phyloP scores from a whole-genome alignment of 30 jellyfish, hydroid and myxozoan species.

The Pseudorhiza aurosa region DNA sequence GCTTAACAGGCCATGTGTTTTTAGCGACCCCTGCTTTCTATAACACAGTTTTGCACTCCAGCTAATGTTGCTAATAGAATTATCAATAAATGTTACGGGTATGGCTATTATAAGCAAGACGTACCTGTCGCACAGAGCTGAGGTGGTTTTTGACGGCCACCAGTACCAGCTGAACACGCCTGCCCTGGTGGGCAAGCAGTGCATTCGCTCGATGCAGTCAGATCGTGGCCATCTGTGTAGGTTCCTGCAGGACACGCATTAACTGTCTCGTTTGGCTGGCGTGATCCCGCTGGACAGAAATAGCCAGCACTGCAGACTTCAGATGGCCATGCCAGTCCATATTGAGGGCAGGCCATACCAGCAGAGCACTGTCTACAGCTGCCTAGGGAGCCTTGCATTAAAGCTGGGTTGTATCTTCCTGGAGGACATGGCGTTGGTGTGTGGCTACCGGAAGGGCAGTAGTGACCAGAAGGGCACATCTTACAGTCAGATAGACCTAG shows the following conservation, averaged over 20 bases:
- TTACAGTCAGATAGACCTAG: conserved; percentile 88
- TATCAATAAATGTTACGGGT: background rate
- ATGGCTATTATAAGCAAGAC: no score
- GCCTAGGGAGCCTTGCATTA: conserved; percentile 57
- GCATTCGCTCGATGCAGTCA: conserved; percentile 89
- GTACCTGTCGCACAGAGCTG: conserved; percentile 94
- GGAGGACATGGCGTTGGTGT: conserved; percentile 90
- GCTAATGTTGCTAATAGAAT: no score
- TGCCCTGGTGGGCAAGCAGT: conserved; percentile 91
- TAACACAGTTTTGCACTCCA: no score
- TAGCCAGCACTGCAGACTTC: conserved; percentile 92
- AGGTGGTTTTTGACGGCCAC: conserved; percentile 97
- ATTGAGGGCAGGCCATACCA: conserved; percentile 98
- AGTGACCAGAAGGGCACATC: conserved; percentile 88
- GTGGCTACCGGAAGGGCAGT: conserved; percentile 79
- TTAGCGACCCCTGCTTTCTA: no score
- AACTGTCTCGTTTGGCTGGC: conserved; percentile 79
- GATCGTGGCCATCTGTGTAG: conserved; percentile 85
- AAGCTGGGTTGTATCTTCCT: conserved; percentile 89
- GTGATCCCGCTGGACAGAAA: conserved; percentile 97
- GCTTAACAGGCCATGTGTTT: no score
- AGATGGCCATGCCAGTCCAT: conserved; percentile 86
- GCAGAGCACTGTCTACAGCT: conserved; percentile 91
- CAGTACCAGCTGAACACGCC: conserved; percentile 97
- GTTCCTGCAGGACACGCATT: conserved; percentile 99